These are phyloP conservation scores for Siphlonurus alternatus DNA, from an alignment of 2,888 invertebrate species.

Conservation along the genomic window DNA sequence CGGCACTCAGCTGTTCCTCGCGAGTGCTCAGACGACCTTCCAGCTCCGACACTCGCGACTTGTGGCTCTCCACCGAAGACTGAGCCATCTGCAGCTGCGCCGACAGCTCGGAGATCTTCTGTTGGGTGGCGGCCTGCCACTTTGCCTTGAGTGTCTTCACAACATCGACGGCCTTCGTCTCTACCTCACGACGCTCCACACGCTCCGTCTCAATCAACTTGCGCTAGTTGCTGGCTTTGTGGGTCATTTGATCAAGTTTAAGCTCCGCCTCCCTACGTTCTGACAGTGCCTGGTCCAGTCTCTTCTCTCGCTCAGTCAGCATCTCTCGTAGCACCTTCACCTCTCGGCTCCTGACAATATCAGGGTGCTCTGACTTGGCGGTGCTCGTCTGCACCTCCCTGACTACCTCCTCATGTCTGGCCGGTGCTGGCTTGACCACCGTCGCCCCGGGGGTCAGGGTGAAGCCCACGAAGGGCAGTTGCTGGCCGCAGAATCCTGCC, in stretches of 20 bases:
- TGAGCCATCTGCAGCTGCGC: conserved; percentile 27
- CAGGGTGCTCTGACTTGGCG: background rate
- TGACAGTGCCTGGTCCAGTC: background rate
- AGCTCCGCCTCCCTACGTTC: background rate
- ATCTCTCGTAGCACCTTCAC: background rate
- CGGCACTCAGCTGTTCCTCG: conserved; percentile 29
- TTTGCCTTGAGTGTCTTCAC: conserved; percentile 19
- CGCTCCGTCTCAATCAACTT: conserved; percentile 36
- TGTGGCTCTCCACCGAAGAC: no score
- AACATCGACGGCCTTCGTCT: conserved; percentile 45
- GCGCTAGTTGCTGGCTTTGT: conserved; percentile 7
- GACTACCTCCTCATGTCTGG: background rate
- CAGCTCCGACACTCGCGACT: conserved; percentile 22
- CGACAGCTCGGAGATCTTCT: conserved; percentile 33
- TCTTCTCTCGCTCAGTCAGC: background rate
- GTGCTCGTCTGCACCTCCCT: background rate
- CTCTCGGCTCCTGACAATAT: background rate
- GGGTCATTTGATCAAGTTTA: background rate
- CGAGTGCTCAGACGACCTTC: conserved; percentile 28
- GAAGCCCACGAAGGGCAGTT: conserved; percentile 65
- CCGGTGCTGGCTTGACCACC: no score
- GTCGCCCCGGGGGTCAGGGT: conserved; percentile 22
- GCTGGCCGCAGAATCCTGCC: conserved; percentile 48
- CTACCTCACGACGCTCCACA: conserved; percentile 48
- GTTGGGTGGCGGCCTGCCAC: conserved; percentile 25